phyloP scores from a whole-genome alignment of 2,888 invertebrate species.

The Exephanes ischioxanthus region DNA sequence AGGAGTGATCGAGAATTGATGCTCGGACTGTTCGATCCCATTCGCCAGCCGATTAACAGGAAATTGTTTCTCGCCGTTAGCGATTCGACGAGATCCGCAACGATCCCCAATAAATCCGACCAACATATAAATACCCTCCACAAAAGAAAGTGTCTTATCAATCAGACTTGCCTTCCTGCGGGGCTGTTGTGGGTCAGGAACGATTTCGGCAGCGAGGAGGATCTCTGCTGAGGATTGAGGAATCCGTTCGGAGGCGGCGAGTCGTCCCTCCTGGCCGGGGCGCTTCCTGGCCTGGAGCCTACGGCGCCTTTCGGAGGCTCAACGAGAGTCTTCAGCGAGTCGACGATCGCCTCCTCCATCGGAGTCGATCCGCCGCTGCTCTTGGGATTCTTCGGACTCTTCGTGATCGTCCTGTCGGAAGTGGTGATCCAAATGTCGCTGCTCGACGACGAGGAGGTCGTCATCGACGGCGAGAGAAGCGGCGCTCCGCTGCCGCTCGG shows the following conservation, averaged over 20 bases:
- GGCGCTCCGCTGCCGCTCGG: conserved; percentile 73
- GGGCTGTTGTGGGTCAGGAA: conserved; percentile 84
- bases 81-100: conserved; percentile 16
- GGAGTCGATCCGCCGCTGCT: conserved; percentile 86
- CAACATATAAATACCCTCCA: no score
- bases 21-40: conserved; percentile 30
- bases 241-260: conserved; percentile 72
- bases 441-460: conserved; percentile 86
- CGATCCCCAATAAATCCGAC: conserved; percentile 3
- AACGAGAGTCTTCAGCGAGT: conserved; percentile 76
- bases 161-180: conserved; percentile 78
- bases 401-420: conserved; percentile 85
- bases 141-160: not conserved
- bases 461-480: conserved; percentile 81
- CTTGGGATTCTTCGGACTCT: conserved; percentile 85
- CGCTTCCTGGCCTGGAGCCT: conserved; percentile 86
- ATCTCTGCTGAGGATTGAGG: conserved; percentile 84
- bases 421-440: conserved; percentile 87
- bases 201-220: conserved; percentile 85
- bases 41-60: conserved; percentile 48
- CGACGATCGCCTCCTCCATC: conserved; percentile 84
- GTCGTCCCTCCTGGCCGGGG: conserved; percentile 84
- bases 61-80: conserved; percentile 22
- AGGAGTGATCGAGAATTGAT: conserved; percentile 5
- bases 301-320: conserved; percentile 83